Conservation (phyloP, 2,113 vertebrate species). For the Toxotes jaculatrix region DNA sequence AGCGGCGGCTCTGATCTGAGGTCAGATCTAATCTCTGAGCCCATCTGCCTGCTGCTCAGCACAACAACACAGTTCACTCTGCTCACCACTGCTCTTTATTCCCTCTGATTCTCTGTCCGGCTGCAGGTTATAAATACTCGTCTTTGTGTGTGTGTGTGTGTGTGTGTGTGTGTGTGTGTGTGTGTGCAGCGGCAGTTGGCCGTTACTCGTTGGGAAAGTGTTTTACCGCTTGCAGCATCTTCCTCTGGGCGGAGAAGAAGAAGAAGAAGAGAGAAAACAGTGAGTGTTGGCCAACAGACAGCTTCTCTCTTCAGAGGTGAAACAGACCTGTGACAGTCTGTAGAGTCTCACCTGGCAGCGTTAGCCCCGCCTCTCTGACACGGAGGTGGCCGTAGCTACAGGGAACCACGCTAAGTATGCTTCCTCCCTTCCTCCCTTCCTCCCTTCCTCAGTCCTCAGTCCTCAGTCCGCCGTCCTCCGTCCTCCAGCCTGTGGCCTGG, state of each 20-base stretch:
- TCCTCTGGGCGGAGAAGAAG: slow-evolving; percentile 51
- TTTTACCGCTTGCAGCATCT: slow-evolving; percentile 61
- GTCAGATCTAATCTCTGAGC: slow-evolving; percentile 72
- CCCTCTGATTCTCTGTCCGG: slow-evolving; percentile 19
- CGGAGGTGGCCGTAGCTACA: neutral
- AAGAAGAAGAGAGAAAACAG: slow-evolving; percentile 24
- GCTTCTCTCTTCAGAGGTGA: slow-evolving; percentile 22
- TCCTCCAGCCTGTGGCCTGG: no score
- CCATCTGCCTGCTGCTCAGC: slow-evolving; percentile 63
- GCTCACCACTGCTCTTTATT: neutral
- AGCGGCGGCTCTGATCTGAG: slow-evolving; percentile 65
- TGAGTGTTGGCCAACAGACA: slow-evolving; percentile 37
- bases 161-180: slow-evolving; percentile 11
- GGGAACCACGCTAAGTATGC: no score
- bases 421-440: no score
- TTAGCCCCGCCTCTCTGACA: neutral
- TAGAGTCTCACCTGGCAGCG: neutral
- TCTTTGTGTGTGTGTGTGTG: neutral
- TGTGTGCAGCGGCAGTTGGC: slow-evolving; percentile 19
- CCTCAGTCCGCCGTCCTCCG: no score
- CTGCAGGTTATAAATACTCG: slow-evolving; percentile 32
- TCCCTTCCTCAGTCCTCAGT: no score
- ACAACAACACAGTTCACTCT: slow-evolving; percentile 30
- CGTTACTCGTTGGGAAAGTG: slow-evolving; percentile 61
- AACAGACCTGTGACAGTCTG: neutral